A percentile compares a stretch with the other conserved stretches of the same genome.
These are phyloP conservation scores for Andricus curvator DNA, from an alignment of 2,888 invertebrate species.

Conservation along the genomic window DNA sequence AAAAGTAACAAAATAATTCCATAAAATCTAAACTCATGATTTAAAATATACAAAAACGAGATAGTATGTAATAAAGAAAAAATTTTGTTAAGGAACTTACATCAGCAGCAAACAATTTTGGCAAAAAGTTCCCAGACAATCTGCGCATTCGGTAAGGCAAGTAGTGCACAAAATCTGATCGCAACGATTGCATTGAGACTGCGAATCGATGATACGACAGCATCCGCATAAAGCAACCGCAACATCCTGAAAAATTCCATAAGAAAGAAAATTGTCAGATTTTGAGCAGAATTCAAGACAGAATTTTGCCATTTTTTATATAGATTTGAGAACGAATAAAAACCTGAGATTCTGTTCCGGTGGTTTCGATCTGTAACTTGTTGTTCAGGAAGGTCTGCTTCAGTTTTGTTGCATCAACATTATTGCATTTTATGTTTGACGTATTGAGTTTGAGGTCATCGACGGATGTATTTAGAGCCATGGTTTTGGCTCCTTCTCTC, in stretches of 20 bases:
- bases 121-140: conserved; percentile 66
- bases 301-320: background rate
- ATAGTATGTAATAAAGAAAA: background rate
- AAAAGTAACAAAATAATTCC: conserved; percentile 49
- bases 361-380: conserved; percentile 61
- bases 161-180: conserved; percentile 65
- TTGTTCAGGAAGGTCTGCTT: conserved; percentile 67
- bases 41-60: background rate
- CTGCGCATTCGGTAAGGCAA: conserved; percentile 62
- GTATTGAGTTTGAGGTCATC: conserved; percentile 1
- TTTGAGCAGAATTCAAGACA: background rate
- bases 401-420: conserved; percentile 35
- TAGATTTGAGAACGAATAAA: background rate
- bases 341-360: conserved; percentile 41
- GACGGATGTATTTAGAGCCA: conserved; percentile 51
- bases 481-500: conserved; percentile 63
- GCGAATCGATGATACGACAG: conserved; percentile 57
- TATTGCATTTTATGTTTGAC: background rate
- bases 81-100: conserved; percentile 58
- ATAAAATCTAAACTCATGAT: background rate
- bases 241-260: conserved; percentile 51
- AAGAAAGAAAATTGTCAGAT: conserved; percentile 14
- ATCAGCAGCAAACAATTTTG: conserved; percentile 65
- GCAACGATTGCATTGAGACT: conserved; percentile 65
- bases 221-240: conserved; percentile 61